Conservation (phyloP, 2,888 invertebrate species). For the Entomobrya proxima region DNA sequence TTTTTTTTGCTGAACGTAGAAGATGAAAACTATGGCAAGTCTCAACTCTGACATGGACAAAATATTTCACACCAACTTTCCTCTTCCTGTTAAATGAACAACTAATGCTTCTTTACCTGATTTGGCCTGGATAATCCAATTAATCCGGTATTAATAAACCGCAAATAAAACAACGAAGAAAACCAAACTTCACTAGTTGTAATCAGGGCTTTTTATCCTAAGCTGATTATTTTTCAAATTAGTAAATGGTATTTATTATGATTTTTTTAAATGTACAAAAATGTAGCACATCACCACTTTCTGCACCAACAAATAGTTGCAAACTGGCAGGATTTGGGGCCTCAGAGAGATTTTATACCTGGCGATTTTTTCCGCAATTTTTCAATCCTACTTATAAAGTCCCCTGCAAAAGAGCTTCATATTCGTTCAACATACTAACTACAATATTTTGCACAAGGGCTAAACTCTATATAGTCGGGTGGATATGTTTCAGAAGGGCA, state of each 20-base stretch:
- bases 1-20: neutral
- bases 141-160: constrained; percentile 39
- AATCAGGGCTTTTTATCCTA: too few species aligned
- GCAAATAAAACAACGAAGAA: constrained; percentile 24
- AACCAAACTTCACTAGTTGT: constrained; percentile 54
- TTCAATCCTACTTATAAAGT: constrained; percentile 59
- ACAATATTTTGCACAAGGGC: neutral
- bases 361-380: constrained; percentile 75
- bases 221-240: too few species aligned
- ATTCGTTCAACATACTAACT: neutral
- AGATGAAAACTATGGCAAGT: neutral
- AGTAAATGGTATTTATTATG: neutral
- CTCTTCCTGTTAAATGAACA: neutral
- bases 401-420: neutral
- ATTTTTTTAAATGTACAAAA: neutral
- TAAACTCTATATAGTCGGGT: too few species aligned
- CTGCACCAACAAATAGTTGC: constrained; percentile 61
- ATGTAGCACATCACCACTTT: constrained; percentile 56
- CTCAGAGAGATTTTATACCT: constrained; percentile 75
- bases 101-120: constrained; percentile 50
- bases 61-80: neutral
- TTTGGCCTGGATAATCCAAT: constrained; percentile 54
- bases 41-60: neutral
- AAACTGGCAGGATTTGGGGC: constrained; percentile 75
- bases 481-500: neutral